These are phyloP conservation scores for Vombatus ursinus DNA, from an alignment of 2,113 vertebrate genomes.

Conservation along the genomic window DNA sequence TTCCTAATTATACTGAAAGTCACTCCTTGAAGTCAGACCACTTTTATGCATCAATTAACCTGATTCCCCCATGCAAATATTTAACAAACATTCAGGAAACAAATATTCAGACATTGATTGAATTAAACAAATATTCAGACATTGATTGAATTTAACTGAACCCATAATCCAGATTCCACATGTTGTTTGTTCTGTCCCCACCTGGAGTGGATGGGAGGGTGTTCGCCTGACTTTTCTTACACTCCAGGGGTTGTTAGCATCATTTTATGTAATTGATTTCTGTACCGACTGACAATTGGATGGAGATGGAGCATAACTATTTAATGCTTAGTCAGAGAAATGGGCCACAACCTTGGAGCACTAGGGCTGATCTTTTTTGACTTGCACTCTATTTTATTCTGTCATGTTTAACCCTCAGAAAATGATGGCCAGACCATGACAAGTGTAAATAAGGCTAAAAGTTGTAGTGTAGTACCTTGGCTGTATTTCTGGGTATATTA, in stretches of 20 bases:
- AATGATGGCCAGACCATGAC: background rate
- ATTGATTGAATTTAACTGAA: constrained; percentile 59
- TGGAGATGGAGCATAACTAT: background rate
- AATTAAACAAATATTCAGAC: constrained; percentile 58
- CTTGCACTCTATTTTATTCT: constrained; percentile 25
- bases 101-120: constrained; percentile 56
- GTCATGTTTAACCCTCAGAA: constrained; percentile 19
- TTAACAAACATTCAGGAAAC: constrained; percentile 56
- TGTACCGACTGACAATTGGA: constrained; percentile 4
- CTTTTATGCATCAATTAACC: constrained; percentile 76
- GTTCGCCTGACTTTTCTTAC: constrained; percentile 8
- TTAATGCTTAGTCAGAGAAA: constrained; percentile 51
- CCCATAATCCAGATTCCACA: constrained; percentile 39
- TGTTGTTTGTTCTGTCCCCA: constrained; percentile 13
- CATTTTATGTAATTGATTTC: background rate
- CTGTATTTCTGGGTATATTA: background rate
- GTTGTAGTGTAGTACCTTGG: background rate
- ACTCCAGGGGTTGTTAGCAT: background rate
- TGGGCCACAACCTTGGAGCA: background rate
- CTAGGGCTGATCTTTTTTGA: background rate
- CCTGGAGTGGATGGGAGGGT: background rate
- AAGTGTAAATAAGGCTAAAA: constrained; percentile 20
- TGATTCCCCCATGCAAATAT: constrained; percentile 49
- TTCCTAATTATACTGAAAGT: constrained; percentile 51
- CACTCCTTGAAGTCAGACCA: constrained; percentile 58